A percentile compares a stretch with the other conserved stretches of the same genome.
Conservation (phyloP, 2,888 invertebrate genomes). For the Ectropis crepuscularia region DNA sequence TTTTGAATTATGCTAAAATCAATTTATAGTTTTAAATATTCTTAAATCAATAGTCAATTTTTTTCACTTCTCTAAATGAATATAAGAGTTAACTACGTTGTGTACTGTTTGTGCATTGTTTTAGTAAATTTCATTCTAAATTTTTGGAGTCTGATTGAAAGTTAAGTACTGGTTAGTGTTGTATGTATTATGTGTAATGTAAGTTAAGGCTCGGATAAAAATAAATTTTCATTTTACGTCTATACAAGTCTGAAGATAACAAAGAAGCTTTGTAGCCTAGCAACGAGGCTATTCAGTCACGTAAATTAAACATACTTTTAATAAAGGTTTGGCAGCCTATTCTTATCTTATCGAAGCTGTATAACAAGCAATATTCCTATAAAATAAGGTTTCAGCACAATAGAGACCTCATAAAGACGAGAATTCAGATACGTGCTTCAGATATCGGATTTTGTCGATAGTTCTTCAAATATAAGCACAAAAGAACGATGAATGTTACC, state of each 20-base stretch:
- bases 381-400: slow-evolving; percentile 26
- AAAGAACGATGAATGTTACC: neutral
- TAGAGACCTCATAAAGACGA: slow-evolving; percentile 14
- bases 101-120: neutral
- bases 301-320: slow-evolving; percentile 32
- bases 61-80: too few species aligned
- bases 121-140: neutral
- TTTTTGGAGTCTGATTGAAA: neutral
- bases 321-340: slow-evolving; percentile 26
- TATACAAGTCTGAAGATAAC: slow-evolving; percentile 16
- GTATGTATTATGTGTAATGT: neutral
- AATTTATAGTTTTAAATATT: too few species aligned
- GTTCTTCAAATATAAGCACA: slow-evolving; percentile 7
- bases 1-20: too few species aligned
- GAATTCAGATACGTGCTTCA: slow-evolving; percentile 11
- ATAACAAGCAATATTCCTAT: slow-evolving; percentile 26
- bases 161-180: neutral
- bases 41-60: too few species aligned
- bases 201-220: slow-evolving; percentile 16
- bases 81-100: neutral
- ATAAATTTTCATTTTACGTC: slow-evolving; percentile 23
- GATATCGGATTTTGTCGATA: slow-evolving; percentile 5
- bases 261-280: slow-evolving; percentile 28
- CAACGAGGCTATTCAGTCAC: slow-evolving; percentile 31
- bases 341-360: slow-evolving; percentile 25